Base-by-base conservation (phyloP, 2,888 invertebrate species). In the Eurytoma adleriae region DNA sequence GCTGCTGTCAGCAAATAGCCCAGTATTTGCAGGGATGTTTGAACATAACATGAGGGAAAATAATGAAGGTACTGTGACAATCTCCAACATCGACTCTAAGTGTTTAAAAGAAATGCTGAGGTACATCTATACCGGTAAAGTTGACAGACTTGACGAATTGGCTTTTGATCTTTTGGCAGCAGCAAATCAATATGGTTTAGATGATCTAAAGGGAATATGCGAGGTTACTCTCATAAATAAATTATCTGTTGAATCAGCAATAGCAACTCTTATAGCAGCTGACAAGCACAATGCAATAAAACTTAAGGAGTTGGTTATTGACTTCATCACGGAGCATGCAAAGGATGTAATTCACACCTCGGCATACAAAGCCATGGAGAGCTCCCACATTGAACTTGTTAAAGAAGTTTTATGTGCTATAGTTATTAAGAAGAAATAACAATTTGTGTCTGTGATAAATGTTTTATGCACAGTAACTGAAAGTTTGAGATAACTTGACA, bases 11-110 rank as follows among this genome's bases (percentile, higher is more conserved):
- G 70, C 57, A 5, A 57, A 57, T 12, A 71, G 70, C 30, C n/a
- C 57, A 57, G 70, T 71, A 12, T 71, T 71, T 59, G 70, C 70
- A 10, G 20, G 40, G 5, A 71, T 71, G 70, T 71, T 71, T 24
- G 20, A 18, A 30, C 70, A 71, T 14, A 40, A 18, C 3, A 70
- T 57, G 57, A 70, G 57, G 56, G 70, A 70, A 27, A 4, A 57
- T 2, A 54, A 48, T 16, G 59, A 57, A 30, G 48, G 48, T 3
- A 20, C 13, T 59, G 70, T 70, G 1, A 18, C 40, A 5, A 70
- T 70, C 40, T 40, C 59, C 3, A 59, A 70, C 3, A 70, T 59
- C 1, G 30, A 70, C 24, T 59, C n/a, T n/a, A 30, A 70, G 7
- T 59, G 56, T 48, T 57, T 70, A 24, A 70, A 27, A 40, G 70